Evolutionary conservation across 2,797 vertebrate species (phyloP), one percentile per base, ranked within the genome.

Genomic region (Thunnus albacares): DNA sequence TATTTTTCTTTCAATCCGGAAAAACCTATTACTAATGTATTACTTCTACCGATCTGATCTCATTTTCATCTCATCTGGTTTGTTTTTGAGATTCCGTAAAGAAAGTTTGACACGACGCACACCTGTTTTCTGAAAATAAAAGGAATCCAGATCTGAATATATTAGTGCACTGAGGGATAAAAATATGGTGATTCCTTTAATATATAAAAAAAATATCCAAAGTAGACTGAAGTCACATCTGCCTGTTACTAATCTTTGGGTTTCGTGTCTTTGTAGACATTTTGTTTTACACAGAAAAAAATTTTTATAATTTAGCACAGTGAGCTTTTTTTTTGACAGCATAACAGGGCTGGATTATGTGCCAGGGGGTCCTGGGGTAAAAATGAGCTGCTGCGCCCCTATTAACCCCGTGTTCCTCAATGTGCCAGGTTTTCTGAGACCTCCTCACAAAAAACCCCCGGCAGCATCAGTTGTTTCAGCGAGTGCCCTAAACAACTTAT

Each of bases 1-100:
- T 63, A 56, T 82, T 72, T 71, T 43, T 74, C 78, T 73, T 52
- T 60, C 22, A 59, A 52, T 66, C 1, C 15, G 10, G 69, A 22
- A 49, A 51, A 47, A 18, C 28, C 53, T 41, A 10, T 64, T 63
- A 7, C 12, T 33, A 14, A 30, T 53, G 62, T 80, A 77, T 47
- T 51, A 58, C 64, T 26, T 26, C n/a, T 52, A 62, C 33, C 22
- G 13, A 15, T 74, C 38, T 58, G 33, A 64, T 73, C 47, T 58
- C 53, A 41, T 71, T 66, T 55, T 61, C 41, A 57, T 67, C 60
- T 69, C 47, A 41, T 79, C 57, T 2, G 47, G 11, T 72, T 67
- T 71, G 20, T 30, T 52, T 65, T 55, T 4, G 1, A 59, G 30
- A 60, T 6, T 57, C 13, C 47, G 1, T 24, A 26, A 17, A 73